These are phyloP conservation scores for Cydia strobilella DNA, from an alignment of 1,140 invertebrate genomes.

Conservation along the genomic window DNA sequence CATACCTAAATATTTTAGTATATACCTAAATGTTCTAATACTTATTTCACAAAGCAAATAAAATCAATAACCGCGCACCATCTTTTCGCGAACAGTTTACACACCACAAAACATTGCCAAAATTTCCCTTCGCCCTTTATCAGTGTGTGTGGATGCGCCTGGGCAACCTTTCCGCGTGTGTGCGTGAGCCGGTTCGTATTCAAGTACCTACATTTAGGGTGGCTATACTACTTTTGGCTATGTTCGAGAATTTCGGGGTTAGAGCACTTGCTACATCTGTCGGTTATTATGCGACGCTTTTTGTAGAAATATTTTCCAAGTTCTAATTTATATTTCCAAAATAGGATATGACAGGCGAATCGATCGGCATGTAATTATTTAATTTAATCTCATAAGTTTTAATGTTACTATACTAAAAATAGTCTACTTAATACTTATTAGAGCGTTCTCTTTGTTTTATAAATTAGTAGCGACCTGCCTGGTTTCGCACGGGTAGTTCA, in stretches of 20 bases:
- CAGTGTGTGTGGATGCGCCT: constrained; percentile 45
- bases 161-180: constrained; percentile 42
- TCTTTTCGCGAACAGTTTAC: constrained; percentile 34
- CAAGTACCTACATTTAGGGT: constrained; percentile 65
- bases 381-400: too few species aligned
- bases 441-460: too few species aligned
- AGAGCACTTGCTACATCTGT: constrained; percentile 20
- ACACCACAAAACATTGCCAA: constrained; percentile 67
- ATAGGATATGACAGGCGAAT: too few species aligned
- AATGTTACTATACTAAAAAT: too few species aligned
- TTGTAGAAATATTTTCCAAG: not conserved
- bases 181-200: constrained; percentile 54
- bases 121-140: constrained; percentile 69
- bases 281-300: not conserved
- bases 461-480: too few species aligned
- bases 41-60: not conserved
- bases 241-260: constrained; percentile 40
- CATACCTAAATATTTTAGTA: too few species aligned
- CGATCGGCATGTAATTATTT: too few species aligned
- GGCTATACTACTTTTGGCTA: constrained; percentile 50
- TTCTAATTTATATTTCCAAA: not conserved
- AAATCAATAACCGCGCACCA: constrained; percentile 33
- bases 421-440: too few species aligned
- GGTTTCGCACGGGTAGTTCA: too few species aligned
- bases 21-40: too few species aligned